Conservation (phyloP, 2,888 invertebrate species). For the Drosophila atroscutellata region DNA sequence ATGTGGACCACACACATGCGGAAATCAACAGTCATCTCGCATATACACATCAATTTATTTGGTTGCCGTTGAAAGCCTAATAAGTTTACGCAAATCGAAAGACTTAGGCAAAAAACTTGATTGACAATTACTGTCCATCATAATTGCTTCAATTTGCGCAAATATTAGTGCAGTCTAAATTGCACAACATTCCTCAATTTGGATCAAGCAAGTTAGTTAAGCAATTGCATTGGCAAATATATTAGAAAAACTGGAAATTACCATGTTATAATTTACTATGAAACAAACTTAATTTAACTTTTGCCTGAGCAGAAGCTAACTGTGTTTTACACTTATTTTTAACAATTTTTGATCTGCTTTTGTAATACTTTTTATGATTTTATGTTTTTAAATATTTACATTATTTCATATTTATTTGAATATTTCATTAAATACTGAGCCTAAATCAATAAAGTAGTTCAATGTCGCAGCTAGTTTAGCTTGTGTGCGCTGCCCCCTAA, state of each 20-base stretch:
- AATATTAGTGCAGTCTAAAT: background rate
- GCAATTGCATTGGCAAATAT: background rate
- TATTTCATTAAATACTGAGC: background rate
- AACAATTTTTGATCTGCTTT: background rate
- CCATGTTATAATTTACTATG: no score
- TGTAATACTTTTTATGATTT: background rate
- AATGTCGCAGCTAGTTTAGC: constrained; percentile 23
- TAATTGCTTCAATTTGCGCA: constrained; percentile 5
- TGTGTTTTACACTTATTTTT: background rate
- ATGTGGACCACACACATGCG: constrained; percentile 65
- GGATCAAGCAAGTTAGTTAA: background rate
- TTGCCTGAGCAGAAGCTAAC: background rate
- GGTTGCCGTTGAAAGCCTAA: constrained; percentile 51
- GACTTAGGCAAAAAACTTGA: constrained; percentile 56
- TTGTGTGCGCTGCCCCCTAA: constrained; percentile 16
- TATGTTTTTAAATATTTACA: no score
- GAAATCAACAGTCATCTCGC: constrained; percentile 4
- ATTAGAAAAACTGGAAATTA: background rate
- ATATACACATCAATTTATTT: constrained; percentile 52
- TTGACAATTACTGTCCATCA: no score
- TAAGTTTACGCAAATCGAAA: constrained; percentile 37
- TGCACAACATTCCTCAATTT: background rate
- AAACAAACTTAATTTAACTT: background rate
- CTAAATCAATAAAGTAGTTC: constrained; percentile 29
- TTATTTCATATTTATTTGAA: background rate